Evolutionary conservation across 2,797 vertebrate species (phyloP).

Genomic region (Vespertilio murinus): DNA sequence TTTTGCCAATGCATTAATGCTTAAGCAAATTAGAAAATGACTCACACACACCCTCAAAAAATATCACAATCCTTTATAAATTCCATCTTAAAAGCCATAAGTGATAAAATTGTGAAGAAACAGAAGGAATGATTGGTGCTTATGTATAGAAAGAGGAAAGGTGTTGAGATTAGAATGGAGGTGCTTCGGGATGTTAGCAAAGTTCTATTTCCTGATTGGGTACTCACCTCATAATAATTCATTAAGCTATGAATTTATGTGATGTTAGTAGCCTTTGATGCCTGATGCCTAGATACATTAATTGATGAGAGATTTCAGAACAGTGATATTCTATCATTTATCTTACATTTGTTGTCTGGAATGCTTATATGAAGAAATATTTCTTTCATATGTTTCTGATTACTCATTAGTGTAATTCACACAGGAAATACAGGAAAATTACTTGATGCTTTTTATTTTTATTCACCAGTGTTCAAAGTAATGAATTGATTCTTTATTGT

Average conservation of each 20-base stretch:
- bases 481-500: background rate
- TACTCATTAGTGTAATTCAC: background rate
- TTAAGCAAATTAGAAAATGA: background rate
- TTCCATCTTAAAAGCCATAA: background rate
- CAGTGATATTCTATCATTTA: background rate
- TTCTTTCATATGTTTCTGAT: slow-evolving; percentile 18
- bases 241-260: background rate
- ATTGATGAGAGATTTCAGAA: background rate
- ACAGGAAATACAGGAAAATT: background rate
- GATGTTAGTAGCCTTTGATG: background rate
- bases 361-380: slow-evolving; percentile 21
- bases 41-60: background rate
- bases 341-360: background rate
- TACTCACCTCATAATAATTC: background rate
- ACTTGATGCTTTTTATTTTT: background rate
- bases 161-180: background rate
- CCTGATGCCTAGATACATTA: background rate
- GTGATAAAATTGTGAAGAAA: background rate
- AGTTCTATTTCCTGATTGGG: background rate
- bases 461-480: slow-evolving; percentile 37
- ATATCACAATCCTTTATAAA: background rate
- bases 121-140: background rate
- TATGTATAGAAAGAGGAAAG: background rate
- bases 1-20: background rate
- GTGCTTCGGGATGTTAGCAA: background rate